Base-by-base conservation (phyloP, 2,113 vertebrate genomes). In the Ploceus nigricollis region DNA sequence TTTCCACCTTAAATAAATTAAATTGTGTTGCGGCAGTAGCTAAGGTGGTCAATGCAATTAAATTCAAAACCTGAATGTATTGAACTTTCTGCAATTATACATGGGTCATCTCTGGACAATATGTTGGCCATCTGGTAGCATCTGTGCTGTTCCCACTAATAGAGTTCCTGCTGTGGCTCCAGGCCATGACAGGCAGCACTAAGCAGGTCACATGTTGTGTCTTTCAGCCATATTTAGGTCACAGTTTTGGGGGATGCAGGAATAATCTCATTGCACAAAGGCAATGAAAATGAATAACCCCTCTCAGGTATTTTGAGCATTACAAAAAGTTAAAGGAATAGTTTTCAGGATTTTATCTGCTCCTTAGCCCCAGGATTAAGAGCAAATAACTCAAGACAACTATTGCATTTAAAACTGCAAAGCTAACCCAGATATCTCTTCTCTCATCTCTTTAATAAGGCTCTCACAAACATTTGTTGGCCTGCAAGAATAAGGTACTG, bases 201-300 rank as follows among this genome's bases (percentile, higher is more conserved):
- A 98, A 98, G 98, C 99, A 98, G 99, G 99, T 99, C 99, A 99
- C 99, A 99, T 98, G 98, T 98, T 99, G 98, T 98, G 97, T 99
- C 98, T 99, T 99, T 99, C 98, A 99, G 98, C 99, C 98, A 99
- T 99, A 99, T 99, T 99, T 99, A 99, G 99, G 99, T 99, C 99
- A 99, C 98, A 98, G 98, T 98, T 98, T 98, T 93, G 94, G 96
- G 96, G 94, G 97, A 96, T 98, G 98, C 97, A 97, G 96, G 97
- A 98, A 97, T 97, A 97, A 97, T 97, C 97, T 98, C 97, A 95
- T 98, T 98, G 96, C 98, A 98, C 97, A 98, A 98, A 98, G 97
- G 98, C 98, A 98, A 98, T 86, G 97, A 97, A 97, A 98, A 95
- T 68, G 82, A 96, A 95, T 97, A 98, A 96, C 96, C 97, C 88